Evolutionary conservation across 2,888 invertebrate species (phyloP).

Genomic region (Epicampocera succincta): DNA sequence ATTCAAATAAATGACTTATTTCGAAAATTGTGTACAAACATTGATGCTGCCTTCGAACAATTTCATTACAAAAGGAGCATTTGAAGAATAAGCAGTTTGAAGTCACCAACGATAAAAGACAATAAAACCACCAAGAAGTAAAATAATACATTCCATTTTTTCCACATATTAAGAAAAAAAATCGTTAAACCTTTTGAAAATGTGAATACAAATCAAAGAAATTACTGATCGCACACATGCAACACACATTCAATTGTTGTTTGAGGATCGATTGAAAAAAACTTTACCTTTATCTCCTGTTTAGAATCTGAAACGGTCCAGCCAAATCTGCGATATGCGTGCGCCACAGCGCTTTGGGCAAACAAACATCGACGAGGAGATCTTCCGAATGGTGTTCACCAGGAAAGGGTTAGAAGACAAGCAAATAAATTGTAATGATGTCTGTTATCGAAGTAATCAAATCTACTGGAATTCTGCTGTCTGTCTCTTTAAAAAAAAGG

Average conservation of each 20-base stretch:
- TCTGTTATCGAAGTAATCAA: conserved; percentile 58
- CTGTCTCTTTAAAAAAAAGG: conserved; percentile 29
- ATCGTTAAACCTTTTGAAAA: conserved; percentile 39
- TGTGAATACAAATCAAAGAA: conserved; percentile 28
- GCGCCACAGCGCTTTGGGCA: conserved; percentile 29
- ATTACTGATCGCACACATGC: conserved; percentile 38
- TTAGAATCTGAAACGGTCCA: conserved; percentile 53
- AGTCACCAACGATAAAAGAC: conserved; percentile 21
- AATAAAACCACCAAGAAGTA: conserved; percentile 32
- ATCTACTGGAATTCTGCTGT: conserved; percentile 47
- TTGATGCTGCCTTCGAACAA: conserved; percentile 35
- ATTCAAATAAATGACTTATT: conserved; percentile 66
- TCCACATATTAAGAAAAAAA: conserved; percentile 25
- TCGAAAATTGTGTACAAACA: conserved; percentile 32
- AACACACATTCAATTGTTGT: conserved; percentile 36
- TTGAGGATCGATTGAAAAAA: conserved; percentile 36
- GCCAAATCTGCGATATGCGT: conserved; percentile 47
- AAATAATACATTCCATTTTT: conserved; percentile 53
- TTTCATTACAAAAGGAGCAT: conserved; percentile 54
- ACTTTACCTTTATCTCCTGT: conserved; percentile 50
- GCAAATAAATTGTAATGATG: conserved; percentile 65
- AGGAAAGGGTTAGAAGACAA: conserved; percentile 61
- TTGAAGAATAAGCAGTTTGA: conserved; percentile 25
- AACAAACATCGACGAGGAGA: too few relatives aligned
- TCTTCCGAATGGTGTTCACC: conserved; percentile 6